Percentiles rank a stretch among this genome's conserved stretches.
phyloP scores from a whole-genome alignment of 2,888 invertebrate genomes.

The Globia sparganii region DNA sequence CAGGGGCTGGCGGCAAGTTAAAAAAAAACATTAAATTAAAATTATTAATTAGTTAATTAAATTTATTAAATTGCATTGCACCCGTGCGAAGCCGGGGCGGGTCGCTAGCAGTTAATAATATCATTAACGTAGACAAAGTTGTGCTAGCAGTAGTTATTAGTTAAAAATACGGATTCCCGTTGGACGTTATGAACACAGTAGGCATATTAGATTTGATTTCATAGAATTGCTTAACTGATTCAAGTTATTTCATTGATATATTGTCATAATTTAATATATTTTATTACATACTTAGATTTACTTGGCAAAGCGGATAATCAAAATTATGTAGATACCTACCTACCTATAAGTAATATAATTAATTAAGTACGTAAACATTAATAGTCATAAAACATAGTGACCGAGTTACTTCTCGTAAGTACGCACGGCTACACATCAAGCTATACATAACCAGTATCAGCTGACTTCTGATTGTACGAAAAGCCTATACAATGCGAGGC shows the following conservation, averaged over 20 bases:
- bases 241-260: background rate
- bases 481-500: too few species aligned
- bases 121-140: background rate
- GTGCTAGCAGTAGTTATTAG: background rate
- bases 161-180: background rate
- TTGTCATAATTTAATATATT: background rate
- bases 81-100: too few species aligned
- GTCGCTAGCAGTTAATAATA: background rate
- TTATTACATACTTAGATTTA: background rate
- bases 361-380: background rate
- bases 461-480: too few species aligned
- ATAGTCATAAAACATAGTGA: background rate
- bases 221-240: background rate
- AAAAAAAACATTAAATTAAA: too few species aligned
- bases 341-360: background rate
- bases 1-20: too few species aligned
- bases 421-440: too few species aligned
- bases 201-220: background rate
- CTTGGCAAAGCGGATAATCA: background rate
- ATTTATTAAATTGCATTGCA: too few species aligned
- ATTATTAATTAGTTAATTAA: too few species aligned
- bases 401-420: background rate
- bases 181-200: background rate
- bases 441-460: too few species aligned
- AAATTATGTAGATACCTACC: background rate